Base-by-base conservation (phyloP, 2,797 vertebrate genomes). In the Linurgus olivaceus region DNA sequence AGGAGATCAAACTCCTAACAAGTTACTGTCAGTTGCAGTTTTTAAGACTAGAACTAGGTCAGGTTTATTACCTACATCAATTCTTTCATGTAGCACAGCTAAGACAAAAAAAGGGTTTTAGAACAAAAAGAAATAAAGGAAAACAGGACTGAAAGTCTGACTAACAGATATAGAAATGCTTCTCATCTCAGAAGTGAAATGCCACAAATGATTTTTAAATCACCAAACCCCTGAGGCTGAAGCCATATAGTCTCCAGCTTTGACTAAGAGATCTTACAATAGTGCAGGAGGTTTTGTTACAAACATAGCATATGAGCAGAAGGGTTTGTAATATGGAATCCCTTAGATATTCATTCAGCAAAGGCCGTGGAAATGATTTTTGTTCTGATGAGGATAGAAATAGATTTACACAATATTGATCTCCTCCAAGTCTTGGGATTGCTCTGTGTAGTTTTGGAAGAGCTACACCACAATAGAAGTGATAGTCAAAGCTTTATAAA, bases 1-100 rank as follows among this genome's bases (percentile, higher is more conserved):
- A 94, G 77, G 96, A 98, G 94, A 97, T 97, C 96, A 98, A 97
- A 96, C 92, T 97, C 92, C 86, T 94, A 98, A 91, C 93, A 96
- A 97, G 95, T 88, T 96, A 97, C 87, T 38, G 87, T 94, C 88
- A 96, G 94, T 54, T 89, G 62, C 67, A 86, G 77, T 95, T 96
- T 90, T 97, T 95, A 95, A 94, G 82, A 91, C 67, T 63, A 89
- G 85, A 98, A 97, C 80, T 97, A 95, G 96, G 95, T 97, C 96
- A 96, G 65, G 65, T 95, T 97, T 97, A 96, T 97, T 93, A 94
- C 62, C 72, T 94, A 63, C 66, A 94, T 96, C 92, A 94, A 84
- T 96, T 71, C 88, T 96, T 97, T 96, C 83, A 93, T 95, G 79
- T 48, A 86, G 68, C 50, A 89, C 71, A 84, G 67, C 58, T 96